phyloP scores from a whole-genome alignment of 2,888 invertebrate genomes.

The Ichneumoninae sp. region DNA sequence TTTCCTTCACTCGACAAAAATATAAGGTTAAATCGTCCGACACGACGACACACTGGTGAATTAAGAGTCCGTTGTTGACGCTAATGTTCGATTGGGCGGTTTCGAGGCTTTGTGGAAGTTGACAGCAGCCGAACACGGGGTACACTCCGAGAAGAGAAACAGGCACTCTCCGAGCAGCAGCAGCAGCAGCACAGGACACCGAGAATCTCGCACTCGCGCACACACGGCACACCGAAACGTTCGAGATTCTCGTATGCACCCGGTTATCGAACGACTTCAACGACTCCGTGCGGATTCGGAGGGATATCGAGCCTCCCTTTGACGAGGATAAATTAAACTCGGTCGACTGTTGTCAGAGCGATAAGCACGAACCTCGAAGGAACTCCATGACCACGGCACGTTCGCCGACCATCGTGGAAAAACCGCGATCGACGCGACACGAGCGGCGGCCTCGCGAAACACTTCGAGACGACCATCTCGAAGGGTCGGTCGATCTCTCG shows the following conservation, averaged over 20 bases:
- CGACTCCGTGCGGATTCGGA: neutral
- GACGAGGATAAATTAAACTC: constrained; percentile 28
- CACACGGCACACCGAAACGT: constrained; percentile 43
- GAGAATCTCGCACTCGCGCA: constrained; percentile 55
- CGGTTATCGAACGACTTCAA: neutral
- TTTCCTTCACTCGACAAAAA: neutral
- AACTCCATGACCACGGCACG: constrained; percentile 78
- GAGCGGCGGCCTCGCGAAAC: constrained; percentile 2
- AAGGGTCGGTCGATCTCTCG: constrained; percentile 24
- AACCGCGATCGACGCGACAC: constrained; percentile 53
- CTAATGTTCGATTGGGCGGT: neutral
- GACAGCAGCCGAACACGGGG: constrained; percentile 62
- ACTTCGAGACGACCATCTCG: neutral
- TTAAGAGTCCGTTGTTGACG: constrained; percentile 22
- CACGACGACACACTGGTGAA: constrained; percentile 40
- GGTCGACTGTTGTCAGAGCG: constrained; percentile 70
- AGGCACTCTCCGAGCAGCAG: constrained; percentile 60
- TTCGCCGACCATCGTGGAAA: constrained; percentile 80
- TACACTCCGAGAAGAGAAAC: constrained; percentile 58
- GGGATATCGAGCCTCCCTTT: constrained; percentile 2
- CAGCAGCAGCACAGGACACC: constrained; percentile 63
- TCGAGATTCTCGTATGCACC: constrained; percentile 7
- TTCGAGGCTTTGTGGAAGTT: constrained; percentile 21
- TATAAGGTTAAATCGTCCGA: constrained; percentile 11
- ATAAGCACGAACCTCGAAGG: constrained; percentile 73